Evolutionary conservation across 2,797 vertebrate species (phyloP).

Genomic region (Microtus obscurus): DNA sequence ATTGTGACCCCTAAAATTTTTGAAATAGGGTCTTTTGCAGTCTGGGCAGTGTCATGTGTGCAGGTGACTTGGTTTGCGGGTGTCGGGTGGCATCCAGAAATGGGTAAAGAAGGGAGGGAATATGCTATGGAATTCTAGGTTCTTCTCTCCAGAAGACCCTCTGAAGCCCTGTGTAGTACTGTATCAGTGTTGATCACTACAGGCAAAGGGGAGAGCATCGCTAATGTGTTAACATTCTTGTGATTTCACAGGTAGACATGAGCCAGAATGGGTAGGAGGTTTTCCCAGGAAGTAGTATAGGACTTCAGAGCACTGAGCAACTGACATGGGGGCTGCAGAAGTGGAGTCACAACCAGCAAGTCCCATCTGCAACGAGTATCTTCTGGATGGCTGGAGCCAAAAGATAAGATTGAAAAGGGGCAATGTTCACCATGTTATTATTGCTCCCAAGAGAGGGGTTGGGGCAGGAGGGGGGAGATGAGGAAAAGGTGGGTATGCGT

Average conservation of each 20-base stretch:
- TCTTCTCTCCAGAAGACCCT: not conserved
- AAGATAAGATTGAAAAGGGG: not conserved
- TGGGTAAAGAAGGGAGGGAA: not conserved
- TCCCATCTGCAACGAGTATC: not conserved
- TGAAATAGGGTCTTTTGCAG: slow-evolving; percentile 13
- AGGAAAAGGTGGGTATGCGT: not conserved
- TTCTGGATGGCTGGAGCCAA: not conserved
- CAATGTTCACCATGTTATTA: fast-evolving
- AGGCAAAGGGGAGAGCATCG: not conserved
- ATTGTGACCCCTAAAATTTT: not conserved
- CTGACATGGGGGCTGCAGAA: fast-evolving
- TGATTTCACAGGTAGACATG: not conserved
- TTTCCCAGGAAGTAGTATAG: not conserved
- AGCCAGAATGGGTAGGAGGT: not conserved
- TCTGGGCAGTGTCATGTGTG: not conserved
- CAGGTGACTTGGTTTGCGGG: not conserved
- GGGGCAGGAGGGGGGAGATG: not conserved
- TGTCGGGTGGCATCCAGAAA: not conserved
- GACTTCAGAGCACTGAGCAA: not conserved
- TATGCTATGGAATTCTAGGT: fast-evolving
- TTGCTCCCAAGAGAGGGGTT: not conserved
- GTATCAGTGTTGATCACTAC: not conserved
- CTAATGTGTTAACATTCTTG: not conserved
- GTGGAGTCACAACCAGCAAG: not conserved
- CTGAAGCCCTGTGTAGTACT: fast-evolving